A percentile compares a stretch with the other conserved stretches of the same genome.
Evolutionary conservation across 2,113 vertebrate genomes (phyloP).

Genomic region (Theristicus caerulescens): DNA sequence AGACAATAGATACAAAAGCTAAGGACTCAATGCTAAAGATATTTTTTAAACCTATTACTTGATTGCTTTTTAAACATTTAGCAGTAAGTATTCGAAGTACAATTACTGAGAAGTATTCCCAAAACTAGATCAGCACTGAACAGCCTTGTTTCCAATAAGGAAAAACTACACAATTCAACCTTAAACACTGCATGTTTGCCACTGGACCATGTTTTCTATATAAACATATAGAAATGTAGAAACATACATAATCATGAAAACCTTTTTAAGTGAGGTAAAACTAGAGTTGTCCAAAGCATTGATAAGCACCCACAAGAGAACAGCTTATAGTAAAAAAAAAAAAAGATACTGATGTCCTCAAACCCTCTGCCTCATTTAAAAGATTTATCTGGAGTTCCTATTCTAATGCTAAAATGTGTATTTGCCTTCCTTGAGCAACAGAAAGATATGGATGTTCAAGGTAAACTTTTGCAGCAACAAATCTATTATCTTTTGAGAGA

Average conservation of each 20-base stretch:
- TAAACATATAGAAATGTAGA: background rate
- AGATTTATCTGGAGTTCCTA: background rate
- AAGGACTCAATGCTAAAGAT: background rate
- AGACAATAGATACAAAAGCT: background rate
- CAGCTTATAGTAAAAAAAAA: background rate
- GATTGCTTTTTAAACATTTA: background rate
- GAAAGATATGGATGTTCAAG: background rate
- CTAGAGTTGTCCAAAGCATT: background rate
- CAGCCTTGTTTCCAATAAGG: background rate
- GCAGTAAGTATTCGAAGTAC: background rate
- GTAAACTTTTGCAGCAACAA: background rate
- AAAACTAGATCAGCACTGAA: background rate
- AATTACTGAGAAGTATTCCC: background rate
- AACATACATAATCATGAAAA: background rate
- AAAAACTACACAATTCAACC: background rate
- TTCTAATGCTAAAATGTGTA: background rate
- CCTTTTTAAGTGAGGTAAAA: background rate
- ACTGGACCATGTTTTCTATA: background rate
- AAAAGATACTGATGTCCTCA: background rate
- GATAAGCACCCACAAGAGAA: background rate
- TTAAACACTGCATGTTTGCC: background rate
- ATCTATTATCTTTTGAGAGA: background rate
- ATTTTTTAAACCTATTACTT: background rate
- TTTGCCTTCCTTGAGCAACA: background rate
- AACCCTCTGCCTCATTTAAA: background rate